Evolutionary conservation across 2,797 vertebrate genomes (phyloP).

Genomic region (Acridotheres tristis): DNA sequence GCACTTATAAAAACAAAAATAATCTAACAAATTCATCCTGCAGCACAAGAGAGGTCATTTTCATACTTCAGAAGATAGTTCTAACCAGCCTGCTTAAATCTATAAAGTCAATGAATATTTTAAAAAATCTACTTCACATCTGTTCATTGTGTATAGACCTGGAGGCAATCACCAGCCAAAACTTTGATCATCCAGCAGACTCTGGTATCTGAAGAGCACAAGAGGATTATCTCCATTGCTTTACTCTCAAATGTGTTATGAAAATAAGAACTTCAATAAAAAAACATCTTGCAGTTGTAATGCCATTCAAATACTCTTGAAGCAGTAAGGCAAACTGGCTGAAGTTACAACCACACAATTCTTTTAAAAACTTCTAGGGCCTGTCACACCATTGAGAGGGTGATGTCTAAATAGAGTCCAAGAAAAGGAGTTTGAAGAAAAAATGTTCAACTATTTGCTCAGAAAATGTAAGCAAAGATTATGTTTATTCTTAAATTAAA

Average conservation of each 20-base stretch:
- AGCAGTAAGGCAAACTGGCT: not conserved
- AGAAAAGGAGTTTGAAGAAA: not conserved
- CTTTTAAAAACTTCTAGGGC: not conserved
- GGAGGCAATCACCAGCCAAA: constrained; percentile 29
- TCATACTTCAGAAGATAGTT: not conserved
- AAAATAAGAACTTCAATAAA: not conserved
- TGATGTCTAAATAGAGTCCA: not conserved
- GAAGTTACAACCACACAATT: not conserved
- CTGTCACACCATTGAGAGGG: not conserved
- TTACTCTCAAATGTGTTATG: not conserved
- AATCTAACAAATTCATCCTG: not conserved
- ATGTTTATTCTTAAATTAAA: not conserved
- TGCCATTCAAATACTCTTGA: not conserved
- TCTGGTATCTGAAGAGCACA: not conserved
- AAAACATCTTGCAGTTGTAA: not conserved
- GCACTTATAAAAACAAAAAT: constrained; percentile 6
- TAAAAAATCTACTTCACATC: constrained; percentile 18
- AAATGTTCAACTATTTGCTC: not conserved
- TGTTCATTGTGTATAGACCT: constrained; percentile 27
- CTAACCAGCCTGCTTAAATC: not conserved
- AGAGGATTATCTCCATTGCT: not conserved
- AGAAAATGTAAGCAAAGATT: not conserved
- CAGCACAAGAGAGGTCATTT: not conserved
- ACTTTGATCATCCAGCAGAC: constrained; percentile 48
- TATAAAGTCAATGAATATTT: not conserved